Percentiles rank a stretch among this genome's conserved stretches.
Conservation (phyloP, 2,888 invertebrate genomes). For the Tinea semifulvella region DNA sequence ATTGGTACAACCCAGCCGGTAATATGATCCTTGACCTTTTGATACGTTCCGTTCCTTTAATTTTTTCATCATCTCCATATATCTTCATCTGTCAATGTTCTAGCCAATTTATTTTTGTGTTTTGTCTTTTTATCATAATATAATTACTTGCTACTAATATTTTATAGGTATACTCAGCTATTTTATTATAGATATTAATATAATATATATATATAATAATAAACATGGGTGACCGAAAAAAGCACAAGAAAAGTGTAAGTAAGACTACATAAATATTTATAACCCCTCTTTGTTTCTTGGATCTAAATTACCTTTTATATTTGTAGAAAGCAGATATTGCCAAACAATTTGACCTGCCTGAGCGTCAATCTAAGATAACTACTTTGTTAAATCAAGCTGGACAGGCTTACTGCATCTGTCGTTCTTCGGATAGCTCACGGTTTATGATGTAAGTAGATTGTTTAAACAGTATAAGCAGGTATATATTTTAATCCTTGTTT, state of each 20-base stretch:
- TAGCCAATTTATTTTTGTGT: too few species aligned
- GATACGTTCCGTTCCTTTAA: too few species aligned
- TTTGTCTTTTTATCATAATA: too few species aligned
- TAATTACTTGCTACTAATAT: too few species aligned
- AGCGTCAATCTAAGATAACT: conserved; percentile 90
- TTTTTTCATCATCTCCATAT: too few species aligned
- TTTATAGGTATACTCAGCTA: neutral
- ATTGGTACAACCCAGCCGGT: too few species aligned
- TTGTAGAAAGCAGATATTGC: conserved; percentile 87
- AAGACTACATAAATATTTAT: conserved; percentile 3
- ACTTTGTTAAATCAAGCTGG: conserved; percentile 88
- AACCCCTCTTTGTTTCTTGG: neutral
- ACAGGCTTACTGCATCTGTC: conserved; percentile 94
- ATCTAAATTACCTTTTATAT: neutral
- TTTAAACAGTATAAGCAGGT: too few species aligned
- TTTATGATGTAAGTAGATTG: conserved; percentile 97
- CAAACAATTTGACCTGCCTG: conserved; percentile 87
- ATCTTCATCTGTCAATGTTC: too few species aligned
- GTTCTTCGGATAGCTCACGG: conserved; percentile 90
- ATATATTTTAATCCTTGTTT: too few species aligned
- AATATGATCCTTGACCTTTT: too few species aligned
- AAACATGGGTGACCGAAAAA: conserved; percentile 50
- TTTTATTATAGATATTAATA: too few species aligned
- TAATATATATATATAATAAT: neutral
- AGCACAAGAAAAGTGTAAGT: conserved; percentile 49